Conservation (phyloP, 2,888 invertebrate genomes). For the Pristionchus maxplancki region DNA sequence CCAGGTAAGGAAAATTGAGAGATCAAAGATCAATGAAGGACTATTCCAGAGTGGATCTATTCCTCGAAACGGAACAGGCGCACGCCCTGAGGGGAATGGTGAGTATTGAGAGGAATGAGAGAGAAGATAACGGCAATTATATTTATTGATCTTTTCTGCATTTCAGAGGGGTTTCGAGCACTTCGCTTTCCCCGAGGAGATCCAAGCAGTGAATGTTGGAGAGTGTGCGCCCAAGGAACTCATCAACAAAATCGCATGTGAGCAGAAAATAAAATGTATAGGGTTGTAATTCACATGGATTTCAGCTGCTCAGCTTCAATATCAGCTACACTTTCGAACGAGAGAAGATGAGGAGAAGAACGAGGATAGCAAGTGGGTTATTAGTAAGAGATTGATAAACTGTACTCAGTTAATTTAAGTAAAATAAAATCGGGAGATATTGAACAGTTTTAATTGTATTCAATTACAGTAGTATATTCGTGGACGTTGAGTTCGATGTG, state of each 20-base stretch:
- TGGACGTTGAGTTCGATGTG: conserved; percentile 55
- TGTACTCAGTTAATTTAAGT: too few species aligned
- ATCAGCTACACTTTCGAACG: conserved; percentile 60
- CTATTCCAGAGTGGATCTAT: conserved; percentile 60
- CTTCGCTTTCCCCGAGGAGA: conserved; percentile 76
- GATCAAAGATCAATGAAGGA: background rate
- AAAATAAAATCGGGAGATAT: too few species aligned
- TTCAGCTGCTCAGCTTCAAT: conserved; percentile 57
- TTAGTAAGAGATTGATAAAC: too few species aligned
- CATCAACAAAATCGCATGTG: conserved; percentile 58
- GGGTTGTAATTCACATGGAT: background rate
- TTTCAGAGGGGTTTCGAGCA: conserved; percentile 62
- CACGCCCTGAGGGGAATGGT: conserved; percentile 20
- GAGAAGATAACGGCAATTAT: background rate
- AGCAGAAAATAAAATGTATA: background rate
- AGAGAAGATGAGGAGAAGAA: conserved; percentile 52
- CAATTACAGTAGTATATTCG: background rate
- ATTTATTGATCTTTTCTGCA: background rate
- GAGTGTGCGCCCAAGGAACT: conserved; percentile 54
- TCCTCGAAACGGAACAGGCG: conserved; percentile 55
- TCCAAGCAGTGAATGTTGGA: conserved; percentile 53
- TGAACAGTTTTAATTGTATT: background rate
- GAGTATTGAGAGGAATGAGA: background rate
- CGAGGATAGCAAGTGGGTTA: conserved; percentile 3
- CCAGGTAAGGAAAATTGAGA: background rate